Percentiles rank a stretch among this genome's conserved stretches.
Evolutionary conservation across 1,140 invertebrate genomes (phyloP).

Genomic region (Physella acuta): DNA sequence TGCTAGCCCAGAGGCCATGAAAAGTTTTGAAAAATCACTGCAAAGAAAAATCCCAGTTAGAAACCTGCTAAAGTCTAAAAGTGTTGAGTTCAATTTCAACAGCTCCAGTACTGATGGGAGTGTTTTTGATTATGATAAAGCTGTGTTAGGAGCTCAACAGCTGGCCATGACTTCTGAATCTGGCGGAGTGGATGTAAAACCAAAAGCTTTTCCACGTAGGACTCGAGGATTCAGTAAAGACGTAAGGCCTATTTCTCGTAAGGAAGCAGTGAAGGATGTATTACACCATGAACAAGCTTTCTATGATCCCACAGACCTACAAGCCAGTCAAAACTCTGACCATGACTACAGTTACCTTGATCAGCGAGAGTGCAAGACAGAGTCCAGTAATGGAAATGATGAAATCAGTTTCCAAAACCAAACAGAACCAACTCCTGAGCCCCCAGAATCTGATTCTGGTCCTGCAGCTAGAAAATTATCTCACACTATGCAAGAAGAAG

Average conservation of each 20-base stretch:
- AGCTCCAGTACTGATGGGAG: conserved; percentile 26
- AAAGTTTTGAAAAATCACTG: too few relatives aligned
- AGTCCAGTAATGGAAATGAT: neutral
- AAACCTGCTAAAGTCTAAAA: conserved; percentile 2
- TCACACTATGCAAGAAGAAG: too few relatives aligned
- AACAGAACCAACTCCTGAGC: neutral
- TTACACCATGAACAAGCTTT: neutral
- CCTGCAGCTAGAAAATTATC: too few relatives aligned
- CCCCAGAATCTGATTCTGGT: neutral
- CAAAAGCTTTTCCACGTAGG: neutral
- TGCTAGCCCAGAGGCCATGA: too few relatives aligned
- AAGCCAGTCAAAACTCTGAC: neutral
- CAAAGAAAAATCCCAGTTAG: neutral
- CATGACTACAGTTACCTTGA: neutral
- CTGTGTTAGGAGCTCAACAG: neutral
- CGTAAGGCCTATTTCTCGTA: neutral
- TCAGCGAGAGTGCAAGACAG: neutral
- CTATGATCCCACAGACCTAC: conserved; percentile 1
- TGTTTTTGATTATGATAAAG: conserved; percentile 25
- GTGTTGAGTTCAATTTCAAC: conserved; percentile 26
- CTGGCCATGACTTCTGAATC: neutral
- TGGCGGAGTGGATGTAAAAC: neutral
- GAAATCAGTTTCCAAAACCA: neutral
- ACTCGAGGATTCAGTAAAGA: neutral
- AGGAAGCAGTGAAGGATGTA: neutral